Base-by-base conservation (phyloP, 2,797 vertebrate genomes). In the Acropternis orthonyx region DNA sequence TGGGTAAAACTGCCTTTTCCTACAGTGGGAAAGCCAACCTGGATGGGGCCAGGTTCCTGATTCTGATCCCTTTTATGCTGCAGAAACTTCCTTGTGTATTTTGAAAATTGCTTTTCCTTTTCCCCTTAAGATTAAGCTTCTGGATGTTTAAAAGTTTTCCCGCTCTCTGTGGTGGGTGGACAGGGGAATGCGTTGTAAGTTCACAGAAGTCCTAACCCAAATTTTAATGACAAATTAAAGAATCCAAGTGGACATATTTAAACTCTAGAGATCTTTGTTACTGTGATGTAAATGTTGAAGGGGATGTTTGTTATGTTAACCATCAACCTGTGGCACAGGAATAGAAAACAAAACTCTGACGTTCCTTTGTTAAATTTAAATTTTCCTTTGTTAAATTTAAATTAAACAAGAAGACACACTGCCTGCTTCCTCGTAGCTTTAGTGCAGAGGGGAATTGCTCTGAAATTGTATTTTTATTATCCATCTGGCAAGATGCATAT, bases 331-430 rank as follows among this genome's bases (percentile, higher is more conserved):
- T 54, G 61, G 26, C 20, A 36, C 28, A 10, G 0, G 1, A 34
- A 46, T 34, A 7, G 30, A 46, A 78, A 44, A 12, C 1, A 32
- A 32, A 71, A 48, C 34, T 72, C 55, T 78, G 58, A 14, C 51
- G 49, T 75, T 41, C 65, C 44, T 7, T 7, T 49, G 10, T 37
- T 49, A 34, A 75, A 91, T 93, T 86, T 72, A 58, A 54, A 56
- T 85, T 85, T 75, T 49, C 44, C 19, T 68, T 72, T 76, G 67
- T 61, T 62, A 58, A 44, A 88, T 92, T 74, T 26, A 71, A 91
- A 67, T 88, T 30, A n/a, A 6, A 14, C 0, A 1, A 81, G 84
- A n/a, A 48, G 44, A 20, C 28, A 10, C 3, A 0, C 44, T 80
- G 52, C 65, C 48, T 49, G 75, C 66, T 67, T 77, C 88, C 51